Evolutionary conservation across 1,140 invertebrate species (phyloP), one percentile per base, ranked within the genome.

Genomic region (Aphaenogaster ashmeadi): DNA sequence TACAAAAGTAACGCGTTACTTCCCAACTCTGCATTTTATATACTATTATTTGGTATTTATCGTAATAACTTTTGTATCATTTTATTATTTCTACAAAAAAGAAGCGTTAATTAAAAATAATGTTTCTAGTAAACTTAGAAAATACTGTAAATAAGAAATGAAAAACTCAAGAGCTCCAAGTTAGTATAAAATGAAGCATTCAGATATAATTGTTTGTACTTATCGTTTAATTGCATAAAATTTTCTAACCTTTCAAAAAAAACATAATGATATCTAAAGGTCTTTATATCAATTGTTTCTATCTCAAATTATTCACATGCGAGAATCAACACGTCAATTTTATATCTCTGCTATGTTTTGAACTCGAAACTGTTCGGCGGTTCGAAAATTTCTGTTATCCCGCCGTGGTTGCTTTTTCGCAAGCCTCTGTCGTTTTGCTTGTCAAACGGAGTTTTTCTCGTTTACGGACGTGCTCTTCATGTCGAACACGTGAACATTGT

Each of bases 401-500:
- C 47, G 62, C n/a, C 13, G 11, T 18, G 3, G 2, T 62, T 50
- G 21, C 15, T 44, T 18, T 13, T 8, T 60, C 21, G 13, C 11
- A 15, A 27, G 13, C n/a, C 3, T 27, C 33, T 21, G 27, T n/a
- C n/a, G 47, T 11, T 11, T 81, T 66, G 74, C n/a, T 85, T 86
- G 80, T 90, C 89, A 90, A 60, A 44, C 75, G 7, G 21, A 38
- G 9, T 44, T 85, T n/a, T 85, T n/a, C 15, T 80, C 27, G 3
- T 11, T 18, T 11, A 41, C 33, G 6, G 60, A 41, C 36, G 54
- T 72, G 6, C 4, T 13, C 36, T 87, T 87, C n/a, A 52, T 56
- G 50, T 83, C 56, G 27, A 52, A 50, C 64, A 38, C 15, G 69
- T 90, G 89, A 13, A 90, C 56, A 67, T 94, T 94, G 87, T 94